Percentiles rank a stretch among this genome's conserved stretches.
Evolutionary conservation across 2,888 invertebrate genomes (phyloP).

Genomic region (Pimpla rufipes): DNA sequence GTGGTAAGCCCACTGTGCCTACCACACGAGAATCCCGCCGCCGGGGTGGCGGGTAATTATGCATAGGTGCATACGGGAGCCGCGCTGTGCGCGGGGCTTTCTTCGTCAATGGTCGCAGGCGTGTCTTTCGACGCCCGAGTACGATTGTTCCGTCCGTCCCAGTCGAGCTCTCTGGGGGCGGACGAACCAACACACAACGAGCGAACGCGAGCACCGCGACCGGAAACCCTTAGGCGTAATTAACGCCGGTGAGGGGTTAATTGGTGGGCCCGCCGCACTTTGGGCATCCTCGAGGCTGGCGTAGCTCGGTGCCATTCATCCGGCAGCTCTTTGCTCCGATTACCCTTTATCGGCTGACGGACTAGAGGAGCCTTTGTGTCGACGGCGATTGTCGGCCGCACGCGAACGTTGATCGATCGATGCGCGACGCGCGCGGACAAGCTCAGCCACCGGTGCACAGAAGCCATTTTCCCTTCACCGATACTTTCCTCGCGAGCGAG

Average conservation of each 20-base stretch:
- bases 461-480: not conserved
- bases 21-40: no score
- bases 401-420: slow-evolving; percentile 9
- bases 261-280: slow-evolving; percentile 36
- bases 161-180: not conserved
- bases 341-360: slow-evolving; percentile 16
- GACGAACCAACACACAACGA: not conserved
- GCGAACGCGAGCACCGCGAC: not conserved
- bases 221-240: slow-evolving; percentile 42
- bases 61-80: not conserved
- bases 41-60: not conserved
- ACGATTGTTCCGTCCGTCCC: not conserved
- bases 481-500: not conserved
- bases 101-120: slow-evolving; percentile 2
- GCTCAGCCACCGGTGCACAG: not conserved
- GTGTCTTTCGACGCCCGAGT: slow-evolving; percentile 4
- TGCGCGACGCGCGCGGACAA: no score
- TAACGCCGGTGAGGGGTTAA: slow-evolving; percentile 55
- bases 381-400: not conserved
- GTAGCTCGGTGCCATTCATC: not conserved
- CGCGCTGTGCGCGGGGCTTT: not conserved
- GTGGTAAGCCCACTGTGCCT: no score
- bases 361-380: slow-evolving; percentile 16
- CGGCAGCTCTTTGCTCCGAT: not conserved
- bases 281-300: slow-evolving; percentile 8